A percentile compares a stretch with the other conserved stretches of the same genome.
Conservation (phyloP, 2,113 vertebrate genomes). For the Melanostigma gelatinosum region DNA sequence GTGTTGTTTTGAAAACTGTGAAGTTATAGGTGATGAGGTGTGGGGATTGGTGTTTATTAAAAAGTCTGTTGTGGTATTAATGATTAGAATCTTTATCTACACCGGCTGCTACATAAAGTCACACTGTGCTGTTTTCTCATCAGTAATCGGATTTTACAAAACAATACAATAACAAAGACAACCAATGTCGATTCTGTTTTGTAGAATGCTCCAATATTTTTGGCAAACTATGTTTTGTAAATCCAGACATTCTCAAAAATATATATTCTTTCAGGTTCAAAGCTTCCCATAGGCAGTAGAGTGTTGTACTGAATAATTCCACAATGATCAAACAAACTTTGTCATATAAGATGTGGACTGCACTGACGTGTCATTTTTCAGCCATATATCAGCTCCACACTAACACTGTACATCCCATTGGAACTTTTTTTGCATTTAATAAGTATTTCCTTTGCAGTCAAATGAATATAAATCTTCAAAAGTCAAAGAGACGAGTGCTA, state of each 20-base stretch:
- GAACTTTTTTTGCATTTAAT: slow-evolving; percentile 40
- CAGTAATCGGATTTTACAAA: slow-evolving; percentile 1
- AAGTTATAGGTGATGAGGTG: neutral
- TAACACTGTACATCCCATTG: slow-evolving; percentile 18
- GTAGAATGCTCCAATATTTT: neutral
- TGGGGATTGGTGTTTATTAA: slow-evolving; percentile 15
- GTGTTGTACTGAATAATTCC: slow-evolving; percentile 25
- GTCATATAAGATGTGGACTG: slow-evolving; percentile 6
- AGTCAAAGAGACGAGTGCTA: slow-evolving; percentile 57
- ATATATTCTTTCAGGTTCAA: neutral
- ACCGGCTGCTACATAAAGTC: neutral
- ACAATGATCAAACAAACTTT: slow-evolving; percentile 19
- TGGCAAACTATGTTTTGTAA: neutral
- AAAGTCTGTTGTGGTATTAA: slow-evolving; percentile 1
- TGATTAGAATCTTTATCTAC: neutral
- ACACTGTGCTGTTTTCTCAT: slow-evolving; percentile 10
- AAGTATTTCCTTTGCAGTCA: slow-evolving; percentile 35
- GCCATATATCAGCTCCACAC: slow-evolving; percentile 16
- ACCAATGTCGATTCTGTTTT: neutral
- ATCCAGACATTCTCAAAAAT: neutral
- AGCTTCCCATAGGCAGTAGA: neutral
- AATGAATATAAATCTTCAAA: slow-evolving; percentile 60
- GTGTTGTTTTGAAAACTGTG: slow-evolving; percentile 21
- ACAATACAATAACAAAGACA: neutral
- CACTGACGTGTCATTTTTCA: slow-evolving; percentile 11